Evolutionary conservation across 1,140 invertebrate species (phyloP).

Genomic region (Tachypleus tridentatus): DNA sequence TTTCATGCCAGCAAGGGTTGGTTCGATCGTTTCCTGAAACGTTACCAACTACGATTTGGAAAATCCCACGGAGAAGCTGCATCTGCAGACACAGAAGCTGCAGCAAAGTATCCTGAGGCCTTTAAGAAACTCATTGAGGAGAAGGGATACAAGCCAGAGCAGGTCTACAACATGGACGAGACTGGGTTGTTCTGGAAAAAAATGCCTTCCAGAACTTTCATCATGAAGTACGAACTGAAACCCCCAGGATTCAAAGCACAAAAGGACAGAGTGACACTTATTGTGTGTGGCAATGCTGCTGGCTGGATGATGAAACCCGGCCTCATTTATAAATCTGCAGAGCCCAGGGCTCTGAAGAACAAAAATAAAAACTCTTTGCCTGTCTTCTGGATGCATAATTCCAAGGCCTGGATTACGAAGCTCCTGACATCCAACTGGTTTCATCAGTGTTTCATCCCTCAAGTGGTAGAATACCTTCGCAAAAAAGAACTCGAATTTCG

Average conservation of each 20-base stretch:
- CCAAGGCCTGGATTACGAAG: too few species aligned
- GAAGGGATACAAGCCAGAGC: conserved; percentile 22
- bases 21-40: neutral
- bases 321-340: too few species aligned
- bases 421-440: too few species aligned
- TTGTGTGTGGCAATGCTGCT: conserved; percentile 33
- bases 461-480: too few species aligned
- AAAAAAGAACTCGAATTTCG: too few species aligned
- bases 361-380: too few species aligned
- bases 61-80: conserved; percentile 1
- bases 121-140: conserved; percentile 3
- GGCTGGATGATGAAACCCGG: too few species aligned
- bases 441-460: too few species aligned
- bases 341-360: too few species aligned
- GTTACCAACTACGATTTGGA: conserved; percentile 4
- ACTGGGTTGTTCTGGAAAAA: conserved; percentile 33
- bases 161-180: conserved; percentile 36
- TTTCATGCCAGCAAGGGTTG: neutral
- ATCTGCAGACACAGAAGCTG: neutral
- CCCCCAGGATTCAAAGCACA: conserved; percentile 34
- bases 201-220: conserved; percentile 18
- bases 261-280: conserved; percentile 37
- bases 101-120: neutral
- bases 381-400: too few species aligned
- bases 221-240: conserved; percentile 31